A percentile compares a stretch with the other conserved stretches of the same genome.
phyloP scores from a whole-genome alignment of 2,888 invertebrate species.

The Coenonympha arcania region DNA sequence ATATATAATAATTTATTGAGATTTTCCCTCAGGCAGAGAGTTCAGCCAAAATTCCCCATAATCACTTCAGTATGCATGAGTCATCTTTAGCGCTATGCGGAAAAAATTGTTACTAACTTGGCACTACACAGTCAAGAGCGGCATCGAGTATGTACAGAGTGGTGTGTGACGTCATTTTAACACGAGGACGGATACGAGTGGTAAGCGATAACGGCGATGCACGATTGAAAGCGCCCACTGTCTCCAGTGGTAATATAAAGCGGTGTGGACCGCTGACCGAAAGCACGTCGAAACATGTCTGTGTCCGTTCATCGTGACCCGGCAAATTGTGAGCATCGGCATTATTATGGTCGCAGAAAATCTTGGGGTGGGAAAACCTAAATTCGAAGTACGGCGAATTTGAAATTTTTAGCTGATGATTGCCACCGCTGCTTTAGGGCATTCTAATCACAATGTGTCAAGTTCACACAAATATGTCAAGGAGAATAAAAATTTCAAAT shows the following conservation, averaged over 20 bases:
- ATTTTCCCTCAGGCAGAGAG: neutral
- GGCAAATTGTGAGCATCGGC: neutral
- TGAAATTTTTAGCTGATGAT: no score
- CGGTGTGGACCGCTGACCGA: neutral
- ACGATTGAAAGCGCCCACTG: neutral
- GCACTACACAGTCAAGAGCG: neutral
- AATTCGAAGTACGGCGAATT: no score
- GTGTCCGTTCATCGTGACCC: no score
- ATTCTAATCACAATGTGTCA: no score
- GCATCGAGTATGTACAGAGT: neutral
- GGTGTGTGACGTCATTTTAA: neutral
- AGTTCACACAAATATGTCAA: no score
- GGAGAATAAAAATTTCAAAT: no score
- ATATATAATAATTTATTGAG: neutral
- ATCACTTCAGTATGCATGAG: neutral
- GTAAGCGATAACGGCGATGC: neutral
- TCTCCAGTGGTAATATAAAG: neutral
- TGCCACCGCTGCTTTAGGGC: no score
- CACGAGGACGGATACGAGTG: neutral
- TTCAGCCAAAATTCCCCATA: neutral
- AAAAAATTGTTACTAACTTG: constrained; percentile 1
- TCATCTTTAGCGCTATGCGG: neutral
- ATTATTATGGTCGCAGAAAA: neutral
- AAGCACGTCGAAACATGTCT: constrained; percentile 5
- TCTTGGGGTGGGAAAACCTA: no score